A percentile compares a stretch with the other conserved stretches of the same genome.
These are phyloP conservation scores for Ammodramus savannarum DNA, from an alignment of 2,113 vertebrate genomes.

Conservation along the genomic window DNA sequence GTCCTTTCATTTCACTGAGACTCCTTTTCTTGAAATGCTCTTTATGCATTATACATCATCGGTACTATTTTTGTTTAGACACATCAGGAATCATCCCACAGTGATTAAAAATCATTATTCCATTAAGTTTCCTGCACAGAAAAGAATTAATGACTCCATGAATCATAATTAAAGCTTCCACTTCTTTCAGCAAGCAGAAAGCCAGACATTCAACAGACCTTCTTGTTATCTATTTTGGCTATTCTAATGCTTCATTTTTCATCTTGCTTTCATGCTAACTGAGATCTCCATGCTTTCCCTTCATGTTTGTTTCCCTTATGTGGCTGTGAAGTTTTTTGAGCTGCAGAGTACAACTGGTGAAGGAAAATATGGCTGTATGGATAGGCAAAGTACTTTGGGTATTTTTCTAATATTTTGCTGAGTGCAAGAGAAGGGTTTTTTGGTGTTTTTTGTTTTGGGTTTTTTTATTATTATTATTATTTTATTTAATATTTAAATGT, in stretches of 20 bases:
- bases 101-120: slow-evolving; percentile 76
- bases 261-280: slow-evolving; percentile 19
- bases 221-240: slow-evolving; percentile 38
- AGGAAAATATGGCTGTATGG: neutral
- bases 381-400: neutral
- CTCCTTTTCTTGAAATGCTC: slow-evolving; percentile 1
- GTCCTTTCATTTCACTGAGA: neutral
- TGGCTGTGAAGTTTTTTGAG: neutral
- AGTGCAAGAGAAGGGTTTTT: fast-evolving
- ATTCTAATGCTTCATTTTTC: slow-evolving; percentile 50
- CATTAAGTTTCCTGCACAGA: slow-evolving; percentile 67
- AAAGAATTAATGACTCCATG: slow-evolving; percentile 67
- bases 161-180: slow-evolving; percentile 72
- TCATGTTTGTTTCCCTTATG: neutral
- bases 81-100: slow-evolving; percentile 59
- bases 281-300: neutral
- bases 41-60: slow-evolving; percentile 51
- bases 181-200: slow-evolving; percentile 56
- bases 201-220: slow-evolving; percentile 34
- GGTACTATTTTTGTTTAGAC: slow-evolving; percentile 62
- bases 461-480: neutral
- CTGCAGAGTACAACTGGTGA: neutral
- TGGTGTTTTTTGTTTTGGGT: fast-evolving
- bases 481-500: neutral
- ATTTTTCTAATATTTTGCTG: neutral